These are phyloP conservation scores for Sporophila hypoxantha DNA, from an alignment of 2,113 vertebrate genomes.

Conservation along the genomic window DNA sequence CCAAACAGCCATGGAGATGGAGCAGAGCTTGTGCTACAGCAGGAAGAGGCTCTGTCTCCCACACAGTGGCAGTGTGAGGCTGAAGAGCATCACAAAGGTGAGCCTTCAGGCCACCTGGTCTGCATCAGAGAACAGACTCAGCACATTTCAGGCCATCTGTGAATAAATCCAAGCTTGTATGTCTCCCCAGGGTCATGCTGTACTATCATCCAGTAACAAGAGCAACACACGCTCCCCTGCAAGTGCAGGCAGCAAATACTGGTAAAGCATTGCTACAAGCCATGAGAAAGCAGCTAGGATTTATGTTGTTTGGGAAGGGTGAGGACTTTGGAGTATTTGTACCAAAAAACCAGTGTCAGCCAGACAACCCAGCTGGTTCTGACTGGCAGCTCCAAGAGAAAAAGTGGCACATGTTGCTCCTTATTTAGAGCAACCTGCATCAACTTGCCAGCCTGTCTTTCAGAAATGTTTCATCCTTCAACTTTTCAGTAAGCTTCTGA, in stretches of 20 bases:
- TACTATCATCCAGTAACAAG: background rate
- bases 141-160: background rate
- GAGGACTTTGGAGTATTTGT: background rate
- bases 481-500: background rate
- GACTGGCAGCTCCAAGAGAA: background rate
- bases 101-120: background rate
- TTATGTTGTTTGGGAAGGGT: background rate
- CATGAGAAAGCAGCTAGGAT: background rate
- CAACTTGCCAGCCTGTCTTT: background rate
- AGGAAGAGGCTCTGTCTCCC: background rate
- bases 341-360: background rate
- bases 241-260: background rate
- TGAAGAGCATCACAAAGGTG: background rate
- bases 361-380: background rate
- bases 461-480: background rate
- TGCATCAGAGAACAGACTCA: background rate
- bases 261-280: background rate
- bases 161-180: background rate
- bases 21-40: background rate
- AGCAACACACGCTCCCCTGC: background rate
- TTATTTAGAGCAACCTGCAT: constrained; percentile 1
- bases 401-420: background rate
- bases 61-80: background rate
- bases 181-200: background rate
- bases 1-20: background rate